Conservation (phyloP, 2,113 vertebrate species). For the Piaya cayana region DNA sequence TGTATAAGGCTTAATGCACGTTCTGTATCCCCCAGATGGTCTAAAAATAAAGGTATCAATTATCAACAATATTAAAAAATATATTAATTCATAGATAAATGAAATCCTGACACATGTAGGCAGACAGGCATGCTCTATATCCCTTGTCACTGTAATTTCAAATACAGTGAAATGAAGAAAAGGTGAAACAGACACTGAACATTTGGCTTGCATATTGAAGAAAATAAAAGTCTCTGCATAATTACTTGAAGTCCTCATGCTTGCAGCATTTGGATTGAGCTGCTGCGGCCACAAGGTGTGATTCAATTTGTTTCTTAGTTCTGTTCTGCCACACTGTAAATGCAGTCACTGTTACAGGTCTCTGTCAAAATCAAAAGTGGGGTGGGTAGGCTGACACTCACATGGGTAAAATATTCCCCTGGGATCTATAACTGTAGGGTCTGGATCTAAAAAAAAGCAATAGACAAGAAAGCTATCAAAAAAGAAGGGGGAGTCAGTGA, state of each 20-base stretch:
- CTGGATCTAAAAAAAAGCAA: neutral
- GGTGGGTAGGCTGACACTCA: neutral
- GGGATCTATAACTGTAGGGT: neutral
- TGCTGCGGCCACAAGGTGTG: conserved; percentile 18
- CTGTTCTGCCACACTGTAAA: conserved; percentile 5
- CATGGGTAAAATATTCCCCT: neutral
- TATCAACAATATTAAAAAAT: conserved; percentile 35
- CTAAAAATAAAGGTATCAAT: conserved; percentile 10
- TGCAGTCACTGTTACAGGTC: neutral
- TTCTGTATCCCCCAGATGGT: neutral
- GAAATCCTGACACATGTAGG: neutral
- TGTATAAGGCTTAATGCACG: neutral
- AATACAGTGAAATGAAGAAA: conserved; percentile 30
- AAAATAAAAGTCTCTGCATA: conserved; percentile 8
- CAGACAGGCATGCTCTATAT: conserved; percentile 28
- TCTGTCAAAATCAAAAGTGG: conserved; percentile 31
- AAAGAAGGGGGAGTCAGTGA: accelerated
- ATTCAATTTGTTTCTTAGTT: conserved; percentile 66
- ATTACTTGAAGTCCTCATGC: neutral
- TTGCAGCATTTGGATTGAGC: neutral
- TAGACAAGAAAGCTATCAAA: neutral
- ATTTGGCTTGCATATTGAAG: conserved; percentile 23
- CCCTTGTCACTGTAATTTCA: conserved; percentile 11
- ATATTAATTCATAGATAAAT: neutral
- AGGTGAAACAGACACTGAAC: conserved; percentile 46